These are phyloP conservation scores for Cyclura pinguis DNA, from an alignment of 2,797 vertebrate genomes.

Conservation along the genomic window DNA sequence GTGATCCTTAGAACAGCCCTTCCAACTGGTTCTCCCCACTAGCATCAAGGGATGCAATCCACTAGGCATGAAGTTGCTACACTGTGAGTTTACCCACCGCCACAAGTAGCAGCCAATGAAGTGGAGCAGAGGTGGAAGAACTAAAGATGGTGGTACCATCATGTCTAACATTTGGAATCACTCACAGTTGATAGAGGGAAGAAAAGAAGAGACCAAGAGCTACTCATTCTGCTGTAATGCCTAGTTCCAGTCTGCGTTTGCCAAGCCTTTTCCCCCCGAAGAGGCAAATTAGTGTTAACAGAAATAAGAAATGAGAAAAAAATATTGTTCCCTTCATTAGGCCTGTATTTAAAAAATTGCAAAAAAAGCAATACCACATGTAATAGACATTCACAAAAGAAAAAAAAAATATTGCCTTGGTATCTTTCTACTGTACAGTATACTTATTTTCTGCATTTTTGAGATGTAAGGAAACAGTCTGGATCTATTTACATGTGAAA, in stretches of 20 bases:
- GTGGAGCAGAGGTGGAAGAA: conserved; percentile 23
- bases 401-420: conserved; percentile 71
- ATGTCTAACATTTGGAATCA: background rate
- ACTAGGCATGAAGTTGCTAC: background rate
- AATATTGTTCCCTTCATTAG: conserved; percentile 93
- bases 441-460: conserved; percentile 72
- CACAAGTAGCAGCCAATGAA: conserved; percentile 43
- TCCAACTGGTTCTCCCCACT: background rate
- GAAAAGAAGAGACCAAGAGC: background rate
- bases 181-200: background rate
- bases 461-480: conserved; percentile 70
- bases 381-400: conserved; percentile 82
- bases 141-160: background rate
- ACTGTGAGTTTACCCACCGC: conserved; percentile 8
- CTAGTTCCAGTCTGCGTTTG: conserved; percentile 45
- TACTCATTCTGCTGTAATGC: background rate
- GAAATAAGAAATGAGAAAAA: conserved; percentile 77
- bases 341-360: conserved; percentile 82
- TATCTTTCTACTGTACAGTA: conserved; percentile 76
- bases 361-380: conserved; percentile 80
- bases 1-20: background rate
- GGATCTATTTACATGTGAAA: conserved; percentile 76
- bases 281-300: conserved; percentile 76
- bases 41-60: background rate
- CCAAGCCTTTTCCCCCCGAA: conserved; percentile 55